Evolutionary conservation across 2,888 invertebrate genomes (phyloP), one percentile per base, ranked within the genome.

Genomic region (Carpatolechia fugitivella): DNA sequence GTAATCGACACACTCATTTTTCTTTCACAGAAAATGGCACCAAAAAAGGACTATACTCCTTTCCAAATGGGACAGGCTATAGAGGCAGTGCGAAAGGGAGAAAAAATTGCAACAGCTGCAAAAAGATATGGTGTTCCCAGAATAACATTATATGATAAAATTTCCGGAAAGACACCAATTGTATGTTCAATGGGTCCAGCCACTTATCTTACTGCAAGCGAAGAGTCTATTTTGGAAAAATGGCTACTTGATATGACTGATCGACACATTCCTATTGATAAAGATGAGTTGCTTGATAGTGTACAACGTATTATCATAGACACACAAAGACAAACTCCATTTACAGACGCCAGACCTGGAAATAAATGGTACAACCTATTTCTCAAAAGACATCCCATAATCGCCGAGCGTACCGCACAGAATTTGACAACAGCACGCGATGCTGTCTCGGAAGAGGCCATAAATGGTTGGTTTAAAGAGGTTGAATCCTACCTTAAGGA

Each of bases 311-410:
- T 49, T 49, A 35, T 49, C 14, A 14, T n/a, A 33, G 55, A 36
- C 35, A 18, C 16, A 24, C 13, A 49, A 6, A 35, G 13, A 35
- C 11, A 33, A 49, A 55, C 50, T 41, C 50, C 59, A 11, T 72
- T 70, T 54, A 66, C 52, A 29, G 55, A 68, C 52, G 63, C 63
- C 57, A 53, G 66, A 20, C 73, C 74, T 36, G 67, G 70, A 10
- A 60, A 63, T 46, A 64, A 66, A 54, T 71, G 72, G 72, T 69
- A 61, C 52, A 48, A 55, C 5, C 52, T 54, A 11, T 72, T 74
- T 57, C 52, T 61, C 13, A 60, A 60, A 16, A 58, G 69, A 54
- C 68, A 72, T 52, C 59, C 64, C 18, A 52, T 56, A 36, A 4
- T 71, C 4, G 55, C 64, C n/a, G 54, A 62, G 48, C 54, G 64